phyloP scores from a whole-genome alignment of 2,113 vertebrate species.

The Forbesichthys agassizii region DNA sequence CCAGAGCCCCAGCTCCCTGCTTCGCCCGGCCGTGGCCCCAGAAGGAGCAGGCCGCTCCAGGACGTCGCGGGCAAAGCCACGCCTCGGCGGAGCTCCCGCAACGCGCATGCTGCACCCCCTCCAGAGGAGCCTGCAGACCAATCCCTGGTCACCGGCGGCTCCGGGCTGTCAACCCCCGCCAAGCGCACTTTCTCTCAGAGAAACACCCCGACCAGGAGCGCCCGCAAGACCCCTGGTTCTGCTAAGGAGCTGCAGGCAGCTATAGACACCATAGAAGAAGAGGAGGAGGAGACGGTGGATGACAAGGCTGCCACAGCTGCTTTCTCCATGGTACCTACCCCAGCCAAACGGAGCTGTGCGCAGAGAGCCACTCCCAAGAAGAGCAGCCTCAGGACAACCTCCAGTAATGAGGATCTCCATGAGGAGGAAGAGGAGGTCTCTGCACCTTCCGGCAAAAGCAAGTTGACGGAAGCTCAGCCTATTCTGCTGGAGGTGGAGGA shows the following conservation, averaged over 20 bases:
- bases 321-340: constrained; percentile 29
- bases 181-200: constrained; percentile 61
- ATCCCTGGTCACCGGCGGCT: constrained; percentile 28
- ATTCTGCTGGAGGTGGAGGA: constrained; percentile 35
- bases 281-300: constrained; percentile 8
- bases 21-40: constrained; percentile 52
- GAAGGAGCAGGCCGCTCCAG: constrained; percentile 47
- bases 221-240: not conserved
- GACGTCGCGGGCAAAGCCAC: constrained; percentile 23
- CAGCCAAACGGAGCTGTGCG: constrained; percentile 34
- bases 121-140: constrained; percentile 5
- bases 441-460: constrained; percentile 41
- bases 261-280: constrained; percentile 5
- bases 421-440: constrained; percentile 39
- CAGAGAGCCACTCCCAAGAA: constrained; percentile 56
- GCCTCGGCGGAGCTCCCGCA: constrained; percentile 57
- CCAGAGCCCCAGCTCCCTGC: constrained; percentile 37
- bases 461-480: constrained; percentile 10
- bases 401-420: constrained; percentile 30
- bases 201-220: constrained; percentile 11
- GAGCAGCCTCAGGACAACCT: constrained; percentile 48
- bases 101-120: constrained; percentile 9
- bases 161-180: constrained; percentile 62
- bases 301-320: constrained; percentile 2
- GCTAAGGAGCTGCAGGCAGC: constrained; percentile 38